Evolutionary conservation across 2,888 invertebrate genomes (phyloP).

Genomic region (Hypselothyrea guttata): DNA sequence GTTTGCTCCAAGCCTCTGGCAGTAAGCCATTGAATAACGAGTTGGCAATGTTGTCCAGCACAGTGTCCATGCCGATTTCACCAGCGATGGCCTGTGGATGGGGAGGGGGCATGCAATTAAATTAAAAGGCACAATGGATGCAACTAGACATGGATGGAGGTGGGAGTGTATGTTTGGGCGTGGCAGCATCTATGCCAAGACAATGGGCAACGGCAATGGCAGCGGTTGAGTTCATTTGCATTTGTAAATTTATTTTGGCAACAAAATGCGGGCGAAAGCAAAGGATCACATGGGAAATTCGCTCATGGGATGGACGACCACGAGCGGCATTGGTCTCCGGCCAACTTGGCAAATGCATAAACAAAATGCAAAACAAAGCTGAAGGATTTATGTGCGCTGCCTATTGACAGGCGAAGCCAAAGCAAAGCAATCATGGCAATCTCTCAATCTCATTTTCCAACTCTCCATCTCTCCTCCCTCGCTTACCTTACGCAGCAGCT

Average conservation of each 20-base stretch:
- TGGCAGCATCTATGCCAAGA: constrained; percentile 34
- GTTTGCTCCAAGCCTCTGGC: constrained; percentile 89
- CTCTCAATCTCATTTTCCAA: background rate
- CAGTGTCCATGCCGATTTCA: constrained; percentile 95
- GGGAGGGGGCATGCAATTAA: constrained; percentile 64
- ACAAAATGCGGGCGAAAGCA: constrained; percentile 48
- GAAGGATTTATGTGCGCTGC: constrained; percentile 69
- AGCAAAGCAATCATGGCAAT: constrained; percentile 16
- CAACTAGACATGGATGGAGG: constrained; percentile 11
- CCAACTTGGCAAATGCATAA: constrained; percentile 74
- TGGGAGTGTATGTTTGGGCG: constrained; percentile 49
- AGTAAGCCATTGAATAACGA: constrained; percentile 93
- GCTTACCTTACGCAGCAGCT: constrained; percentile 86
- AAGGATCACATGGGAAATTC: constrained; percentile 48
- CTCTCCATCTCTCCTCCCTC: background rate
- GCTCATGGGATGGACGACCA: constrained; percentile 37
- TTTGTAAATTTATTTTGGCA: constrained; percentile 74
- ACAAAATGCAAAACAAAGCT: constrained; percentile 71
- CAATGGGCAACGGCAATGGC: constrained; percentile 39
- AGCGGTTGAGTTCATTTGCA: constrained; percentile 65
- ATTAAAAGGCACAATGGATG: constrained; percentile 61
- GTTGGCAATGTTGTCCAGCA: constrained; percentile 91
- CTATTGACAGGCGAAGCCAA: constrained; percentile 55
- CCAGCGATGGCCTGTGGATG: constrained; percentile 89
- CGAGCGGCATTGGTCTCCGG: constrained; percentile 50